These are phyloP conservation scores for Takifugu rubripes DNA, from an alignment of 2,797 vertebrate species.

Conservation along the genomic window DNA sequence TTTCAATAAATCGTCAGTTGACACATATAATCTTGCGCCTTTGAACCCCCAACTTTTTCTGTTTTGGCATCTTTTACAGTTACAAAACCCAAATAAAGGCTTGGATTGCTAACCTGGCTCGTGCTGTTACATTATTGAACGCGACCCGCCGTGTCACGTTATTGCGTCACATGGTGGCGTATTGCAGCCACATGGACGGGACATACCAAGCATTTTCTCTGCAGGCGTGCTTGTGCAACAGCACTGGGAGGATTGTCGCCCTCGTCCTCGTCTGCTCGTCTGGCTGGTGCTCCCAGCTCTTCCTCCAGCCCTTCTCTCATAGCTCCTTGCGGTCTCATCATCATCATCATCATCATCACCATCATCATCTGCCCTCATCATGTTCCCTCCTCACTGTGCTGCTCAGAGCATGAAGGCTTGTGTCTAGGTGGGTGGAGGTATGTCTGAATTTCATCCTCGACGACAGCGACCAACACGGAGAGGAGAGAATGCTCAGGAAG, in stretches of 20 bases:
- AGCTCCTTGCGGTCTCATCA: background rate
- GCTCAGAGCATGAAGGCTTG: conserved; percentile 4
- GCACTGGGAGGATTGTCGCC: background rate
- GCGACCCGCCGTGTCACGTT: no score
- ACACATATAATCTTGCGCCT: no score
- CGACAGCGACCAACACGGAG: background rate
- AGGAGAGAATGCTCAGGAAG: conserved; percentile 10
- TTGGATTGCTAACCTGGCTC: background rate
- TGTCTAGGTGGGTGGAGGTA: background rate
- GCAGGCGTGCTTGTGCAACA: background rate
- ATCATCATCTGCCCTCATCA: background rate
- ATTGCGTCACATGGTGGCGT: no score
- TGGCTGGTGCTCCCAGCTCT: background rate
- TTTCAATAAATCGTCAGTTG: no score
- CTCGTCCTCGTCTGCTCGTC: conserved; percentile 1
- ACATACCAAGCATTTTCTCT: conserved; percentile 1
- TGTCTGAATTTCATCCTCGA: conserved; percentile 13
- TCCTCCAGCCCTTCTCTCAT: background rate
- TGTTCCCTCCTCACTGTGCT: background rate
- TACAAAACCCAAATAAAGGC: background rate
- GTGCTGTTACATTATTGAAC: background rate
- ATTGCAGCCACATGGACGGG: background rate
- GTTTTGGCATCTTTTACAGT: background rate
- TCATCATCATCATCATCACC: background rate
- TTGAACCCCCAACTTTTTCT: no score